Base-by-base conservation (phyloP, 2,113 vertebrate species). In the Entelurus aequoreus region DNA sequence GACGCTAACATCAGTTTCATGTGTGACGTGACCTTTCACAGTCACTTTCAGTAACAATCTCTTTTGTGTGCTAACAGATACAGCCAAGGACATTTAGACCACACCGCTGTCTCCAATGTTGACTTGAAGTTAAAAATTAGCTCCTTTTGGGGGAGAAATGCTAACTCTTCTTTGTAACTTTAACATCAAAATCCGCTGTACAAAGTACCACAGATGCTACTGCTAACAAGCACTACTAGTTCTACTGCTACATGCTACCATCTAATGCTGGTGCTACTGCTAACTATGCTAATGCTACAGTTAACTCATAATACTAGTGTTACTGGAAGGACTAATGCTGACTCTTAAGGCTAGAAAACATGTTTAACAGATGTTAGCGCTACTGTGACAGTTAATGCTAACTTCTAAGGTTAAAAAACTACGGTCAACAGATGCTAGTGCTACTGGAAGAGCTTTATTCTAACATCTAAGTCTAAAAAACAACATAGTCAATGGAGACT, bases 121-220 rank as follows among this genome's bases (percentile, higher is more conserved):
- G 21, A 53, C 51, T 35, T 53, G 19, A 53, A 53, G 51, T 53
- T 36, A 53, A 53, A 35, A 12, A 53, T 53, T 53, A 21, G 51
- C 10, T 21, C 51, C 21, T 13, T 36, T 19, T 35, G 11, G 51
- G 51, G 11, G 51, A 14, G 6, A 21, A 21, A 6, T 11, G 1
- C 50, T 52, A 35, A 53, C 51, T 6, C 51, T 12, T 13, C 21
- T 35, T 28, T 35, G 19, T 21, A 21, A 9, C 49, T 19, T 53
- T 53, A 6, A 46, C 11, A 7, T 16, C 21, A 53, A 16, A 4
- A 51, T 21, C 0, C 5, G 11, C 16, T 51, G 14, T 16, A n/a
- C 48, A 49, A 48, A 14, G 14, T 15, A 48, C 5, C 6, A 16
- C 49, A 10, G n/a, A 19, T 1, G 49, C 6, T 19, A 50, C 8